These are phyloP conservation scores for Metopolophium dirhodum DNA, from an alignment of 1,140 invertebrate genomes.

Conservation along the genomic window DNA sequence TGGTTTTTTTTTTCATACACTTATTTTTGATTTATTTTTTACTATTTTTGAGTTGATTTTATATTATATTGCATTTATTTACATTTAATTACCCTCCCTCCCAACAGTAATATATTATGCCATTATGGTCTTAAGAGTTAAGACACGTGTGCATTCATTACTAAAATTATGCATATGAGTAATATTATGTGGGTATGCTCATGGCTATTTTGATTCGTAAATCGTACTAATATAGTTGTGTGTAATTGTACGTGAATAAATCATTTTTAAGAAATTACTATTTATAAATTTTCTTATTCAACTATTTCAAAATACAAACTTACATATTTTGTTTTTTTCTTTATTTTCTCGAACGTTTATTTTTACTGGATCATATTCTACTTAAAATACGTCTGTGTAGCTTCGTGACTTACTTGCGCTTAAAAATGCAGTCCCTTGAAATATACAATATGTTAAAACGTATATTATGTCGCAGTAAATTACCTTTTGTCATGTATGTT, in stretches of 20 bases:
- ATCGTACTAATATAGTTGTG: neutral
- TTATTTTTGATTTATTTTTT: neutral
- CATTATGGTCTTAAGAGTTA: no score
- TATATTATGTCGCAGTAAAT: slow-evolving; percentile 32
- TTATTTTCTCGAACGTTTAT: neutral
- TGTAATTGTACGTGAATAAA: neutral
- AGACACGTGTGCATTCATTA: no score
- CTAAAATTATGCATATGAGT: no score
- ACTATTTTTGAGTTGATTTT: neutral
- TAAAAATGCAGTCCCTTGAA: neutral
- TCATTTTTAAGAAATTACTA: neutral
- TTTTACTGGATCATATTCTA: neutral
- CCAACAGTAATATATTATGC: no score
- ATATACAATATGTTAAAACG: neutral
- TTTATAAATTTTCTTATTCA: neutral
- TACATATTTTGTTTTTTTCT: neutral
- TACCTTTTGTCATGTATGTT: slow-evolving; percentile 43
- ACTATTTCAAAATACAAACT: neutral
- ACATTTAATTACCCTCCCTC: no score
- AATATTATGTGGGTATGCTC: no score
- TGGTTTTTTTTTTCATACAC: no score
- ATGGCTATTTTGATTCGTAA: neutral
- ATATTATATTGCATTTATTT: neutral
- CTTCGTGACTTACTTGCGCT: slow-evolving; percentile 2
- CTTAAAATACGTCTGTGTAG: neutral